Evolutionary conservation across 1,140 invertebrate genomes (phyloP), one percentile per base, ranked within the genome.

Genomic region (Camponotus pennsylvanicus): DNA sequence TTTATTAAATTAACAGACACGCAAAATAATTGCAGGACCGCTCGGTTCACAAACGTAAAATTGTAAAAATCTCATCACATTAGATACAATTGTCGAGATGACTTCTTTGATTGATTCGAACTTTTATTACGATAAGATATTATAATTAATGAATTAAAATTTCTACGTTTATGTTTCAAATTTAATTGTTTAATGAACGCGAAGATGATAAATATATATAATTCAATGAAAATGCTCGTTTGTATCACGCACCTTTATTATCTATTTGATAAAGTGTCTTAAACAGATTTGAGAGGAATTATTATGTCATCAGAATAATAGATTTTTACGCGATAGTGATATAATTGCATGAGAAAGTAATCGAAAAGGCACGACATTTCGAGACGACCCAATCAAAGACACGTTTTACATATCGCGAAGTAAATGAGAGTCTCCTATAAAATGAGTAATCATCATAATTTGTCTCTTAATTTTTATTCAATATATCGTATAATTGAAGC

Each of bases 391-490:
- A 88, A 85, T 85, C n/a, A 85, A 89, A 88, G 88, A 87, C 88
- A 89, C 83, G 73, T 79, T 67, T 37, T 34, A 55, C 59, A 52
- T 69, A 88, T 57, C 67, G 85, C 64, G 69, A 34, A 27, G 27
- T 76, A 57, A 85, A 75, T 57, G 15, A 67, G 61, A 79, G 21
- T 34, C 32, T 63, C 61, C n/a, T 32, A 27, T 27, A 88, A 70
- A 86, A 89, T 89, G 61, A 89, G 18, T 76, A 89, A 86, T 88
- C 76, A 88, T 57, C 80, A 37, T n/a, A 55, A 52, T 80, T 86
- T 89, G 45, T 89, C 63, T 89, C 67, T 80, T 57, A 88, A 88
- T 64, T 86, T 89, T 89, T 89, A 89, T 89, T 89, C 63, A 76
- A 86, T 85, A 89, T 76, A 88, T 45, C 45, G 59, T 86, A 69